Conservation (phyloP, 2,888 invertebrate species). For the Horisme vitalbata region DNA sequence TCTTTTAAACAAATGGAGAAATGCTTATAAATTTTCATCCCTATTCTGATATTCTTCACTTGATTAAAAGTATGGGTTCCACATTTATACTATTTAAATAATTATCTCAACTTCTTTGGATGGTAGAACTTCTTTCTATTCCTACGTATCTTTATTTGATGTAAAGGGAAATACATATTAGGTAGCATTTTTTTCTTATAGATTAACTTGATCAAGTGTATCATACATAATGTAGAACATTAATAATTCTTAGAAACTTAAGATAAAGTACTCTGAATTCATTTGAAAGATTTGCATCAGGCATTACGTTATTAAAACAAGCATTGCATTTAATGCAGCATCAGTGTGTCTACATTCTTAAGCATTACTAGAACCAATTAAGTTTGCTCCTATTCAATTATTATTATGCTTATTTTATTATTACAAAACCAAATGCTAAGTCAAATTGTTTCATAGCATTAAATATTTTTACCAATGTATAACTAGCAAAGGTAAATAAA, state of each 20-base stretch:
- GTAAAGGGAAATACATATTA: conserved; percentile 49
- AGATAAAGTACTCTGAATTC: conserved; percentile 76
- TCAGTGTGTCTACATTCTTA: conserved; percentile 38
- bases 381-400: conserved; percentile 57
- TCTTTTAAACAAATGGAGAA: conserved; percentile 47
- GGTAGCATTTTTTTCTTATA: conserved; percentile 57
- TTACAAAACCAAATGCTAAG: conserved; percentile 76
- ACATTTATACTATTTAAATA: conserved; percentile 28
- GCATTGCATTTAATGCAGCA: conserved; percentile 50
- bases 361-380: conserved; percentile 36
- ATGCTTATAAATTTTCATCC: conserved; percentile 5
- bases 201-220: conserved; percentile 70
- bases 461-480: conserved; percentile 81
- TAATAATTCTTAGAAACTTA: conserved; percentile 76
- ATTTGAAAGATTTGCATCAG: conserved; percentile 65
- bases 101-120: conserved; percentile 49
- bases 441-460: conserved; percentile 80
- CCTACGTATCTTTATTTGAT: conserved; percentile 49
- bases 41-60: conserved; percentile 30
- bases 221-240: conserved; percentile 69
- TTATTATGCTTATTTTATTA: conserved; percentile 63
- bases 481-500: conserved; percentile 82
- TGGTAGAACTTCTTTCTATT: conserved; percentile 50
- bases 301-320: conserved; percentile 47
- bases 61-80: conserved; percentile 50